Evolutionary conservation across 2,888 invertebrate species (phyloP).

Genomic region (Dioctria rufipes): DNA sequence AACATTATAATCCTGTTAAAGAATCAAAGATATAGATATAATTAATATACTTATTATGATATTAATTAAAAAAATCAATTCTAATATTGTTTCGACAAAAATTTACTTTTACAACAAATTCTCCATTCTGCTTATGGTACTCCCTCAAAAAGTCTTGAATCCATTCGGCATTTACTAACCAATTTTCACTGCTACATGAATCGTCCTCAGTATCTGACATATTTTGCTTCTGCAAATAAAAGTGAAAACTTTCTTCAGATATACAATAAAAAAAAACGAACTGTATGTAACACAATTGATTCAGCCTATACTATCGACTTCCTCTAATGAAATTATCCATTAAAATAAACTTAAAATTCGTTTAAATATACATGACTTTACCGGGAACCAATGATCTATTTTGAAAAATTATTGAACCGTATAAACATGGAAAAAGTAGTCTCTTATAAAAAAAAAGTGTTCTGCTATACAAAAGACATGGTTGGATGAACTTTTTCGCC

Average conservation of each 20-base stretch:
- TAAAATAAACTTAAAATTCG: constrained; percentile 4
- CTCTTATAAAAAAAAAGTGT: neutral
- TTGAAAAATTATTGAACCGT: constrained; percentile 54
- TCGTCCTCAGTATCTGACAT: constrained; percentile 65
- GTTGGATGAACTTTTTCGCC: constrained; percentile 36
- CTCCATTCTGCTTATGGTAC: constrained; percentile 61
- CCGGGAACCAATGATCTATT: constrained; percentile 26
- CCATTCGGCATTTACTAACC: constrained; percentile 64
- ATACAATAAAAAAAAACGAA: neutral
- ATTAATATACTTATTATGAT: neutral
- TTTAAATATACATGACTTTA: neutral
- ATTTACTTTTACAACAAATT: constrained; percentile 62
- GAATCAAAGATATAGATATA: neutral
- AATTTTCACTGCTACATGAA: constrained; percentile 62
- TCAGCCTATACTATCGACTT: neutral
- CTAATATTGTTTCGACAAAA: neutral
- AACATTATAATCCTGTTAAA: constrained; percentile 71
- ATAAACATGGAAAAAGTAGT: constrained; percentile 16
- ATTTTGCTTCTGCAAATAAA: constrained; percentile 2
- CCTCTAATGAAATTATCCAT: neutral
- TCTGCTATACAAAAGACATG: constrained; percentile 52
- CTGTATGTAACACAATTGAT: neutral
- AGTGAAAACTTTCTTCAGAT: constrained; percentile 2
- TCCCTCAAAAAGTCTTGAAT: constrained; percentile 62
- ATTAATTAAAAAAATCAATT: neutral